Conservation (phyloP, 1,140 invertebrate species). For the Plectrocnemia conspersa region DNA sequence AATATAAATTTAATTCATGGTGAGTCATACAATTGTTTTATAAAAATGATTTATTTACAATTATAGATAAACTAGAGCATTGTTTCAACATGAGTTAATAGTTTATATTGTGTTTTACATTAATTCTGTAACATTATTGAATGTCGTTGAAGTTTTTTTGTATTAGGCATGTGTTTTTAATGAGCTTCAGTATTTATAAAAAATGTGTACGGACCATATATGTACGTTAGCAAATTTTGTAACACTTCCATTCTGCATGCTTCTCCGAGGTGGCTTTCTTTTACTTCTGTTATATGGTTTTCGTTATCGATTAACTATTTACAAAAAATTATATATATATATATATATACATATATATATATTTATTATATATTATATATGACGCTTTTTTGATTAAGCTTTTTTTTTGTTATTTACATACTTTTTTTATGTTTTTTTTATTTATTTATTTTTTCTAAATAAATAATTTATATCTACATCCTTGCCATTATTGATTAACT, state of each 20-base stretch:
- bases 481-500: slow-evolving; percentile 19
- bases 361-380: background rate
- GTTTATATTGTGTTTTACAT: too few species aligned
- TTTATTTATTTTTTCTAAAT: background rate
- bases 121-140: too few species aligned
- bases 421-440: slow-evolving; percentile 6
- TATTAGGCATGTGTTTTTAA: too few species aligned
- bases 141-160: too few species aligned
- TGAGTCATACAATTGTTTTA: too few species aligned
- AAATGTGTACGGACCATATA: background rate
- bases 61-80: too few species aligned
- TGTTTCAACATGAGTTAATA: too few species aligned
- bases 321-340: background rate
- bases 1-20: too few species aligned
- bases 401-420: slow-evolving; percentile 3
- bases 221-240: slow-evolving; percentile 1
- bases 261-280: too few species aligned
- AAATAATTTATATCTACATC: slow-evolving; percentile 14
- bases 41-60: too few species aligned
- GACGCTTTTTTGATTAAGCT: background rate
- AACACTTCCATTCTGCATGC: background rate
- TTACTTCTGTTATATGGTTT: background rate
- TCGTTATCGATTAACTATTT: background rate
- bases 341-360: background rate
- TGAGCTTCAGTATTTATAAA: too few species aligned